Evolutionary conservation across 2,113 vertebrate genomes (phyloP).

Genomic region (Onychostoma macrolepis): DNA sequence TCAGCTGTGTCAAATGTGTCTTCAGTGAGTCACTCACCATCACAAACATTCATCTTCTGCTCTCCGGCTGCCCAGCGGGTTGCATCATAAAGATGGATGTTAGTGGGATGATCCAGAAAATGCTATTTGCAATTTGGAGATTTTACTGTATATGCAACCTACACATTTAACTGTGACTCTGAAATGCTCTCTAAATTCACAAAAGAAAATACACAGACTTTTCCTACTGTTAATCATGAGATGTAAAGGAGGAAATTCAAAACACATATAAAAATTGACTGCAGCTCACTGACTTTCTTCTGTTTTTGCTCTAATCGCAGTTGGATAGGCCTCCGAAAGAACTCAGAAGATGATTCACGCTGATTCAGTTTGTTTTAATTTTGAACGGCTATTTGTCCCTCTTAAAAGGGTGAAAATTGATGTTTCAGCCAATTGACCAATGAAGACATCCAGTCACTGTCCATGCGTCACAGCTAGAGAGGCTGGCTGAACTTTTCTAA

Average conservation of each 20-base stretch:
- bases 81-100: conserved; percentile 30
- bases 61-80: neutral
- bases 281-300: neutral
- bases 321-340: conserved; percentile 29
- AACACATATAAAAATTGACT: neutral
- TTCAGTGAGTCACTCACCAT: conserved; percentile 30
- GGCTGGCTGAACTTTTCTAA: conserved; percentile 7
- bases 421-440: conserved; percentile 65
- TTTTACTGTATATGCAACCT: conserved; percentile 3
- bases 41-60: conserved; percentile 14
- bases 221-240: neutral
- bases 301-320: conserved; percentile 13
- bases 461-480: conserved; percentile 23
- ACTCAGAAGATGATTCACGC: conserved; percentile 47
- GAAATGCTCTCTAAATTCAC: neutral
- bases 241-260: neutral
- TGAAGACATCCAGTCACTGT: conserved; percentile 48
- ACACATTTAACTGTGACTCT: neutral
- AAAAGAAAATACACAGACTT: neutral
- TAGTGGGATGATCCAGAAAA: conserved; percentile 30
- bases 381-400: conserved; percentile 59
- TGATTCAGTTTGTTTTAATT: conserved; percentile 65
- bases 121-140: neutral
- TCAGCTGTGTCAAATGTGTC: conserved; percentile 24
- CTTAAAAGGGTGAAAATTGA: conserved; percentile 64